Conservation (phyloP, 2,113 vertebrate species). For the Peromyscus californicus region DNA sequence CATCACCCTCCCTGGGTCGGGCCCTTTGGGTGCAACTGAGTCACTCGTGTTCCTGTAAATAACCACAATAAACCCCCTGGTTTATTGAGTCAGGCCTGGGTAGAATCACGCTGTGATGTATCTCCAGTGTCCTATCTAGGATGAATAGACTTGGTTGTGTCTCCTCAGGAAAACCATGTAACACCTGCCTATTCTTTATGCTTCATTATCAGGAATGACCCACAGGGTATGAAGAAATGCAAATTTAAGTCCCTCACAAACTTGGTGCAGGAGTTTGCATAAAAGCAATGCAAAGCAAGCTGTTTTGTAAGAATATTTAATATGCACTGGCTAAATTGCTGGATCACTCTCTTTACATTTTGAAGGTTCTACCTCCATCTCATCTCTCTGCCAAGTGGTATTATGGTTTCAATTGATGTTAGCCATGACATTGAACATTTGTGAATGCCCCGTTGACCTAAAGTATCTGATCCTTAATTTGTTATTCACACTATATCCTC, state of each 20-base stretch:
- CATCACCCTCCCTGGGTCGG: background rate
- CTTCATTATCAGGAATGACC: background rate
- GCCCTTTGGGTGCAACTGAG: too few relatives aligned
- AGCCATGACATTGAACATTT: constrained; percentile 44
- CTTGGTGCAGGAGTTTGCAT: constrained; percentile 17
- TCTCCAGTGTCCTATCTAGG: background rate
- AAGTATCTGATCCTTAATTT: constrained; percentile 65
- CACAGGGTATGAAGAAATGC: background rate
- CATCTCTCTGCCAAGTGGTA: constrained; percentile 1
- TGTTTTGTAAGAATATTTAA: constrained; percentile 29
- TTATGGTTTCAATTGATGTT: constrained; percentile 51
- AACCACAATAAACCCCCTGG: background rate
- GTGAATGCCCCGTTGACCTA: constrained; percentile 65
- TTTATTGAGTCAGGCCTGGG: background rate
- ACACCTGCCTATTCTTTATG: background rate
- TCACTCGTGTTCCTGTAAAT: background rate
- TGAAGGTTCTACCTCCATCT: constrained; percentile 38
- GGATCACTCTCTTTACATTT: constrained; percentile 32
- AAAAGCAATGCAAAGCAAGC: constrained; percentile 34
- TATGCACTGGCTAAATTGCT: constrained; percentile 21
- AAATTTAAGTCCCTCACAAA: constrained; percentile 43
- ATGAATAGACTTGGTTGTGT: background rate
- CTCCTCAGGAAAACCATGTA: background rate
- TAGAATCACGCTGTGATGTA: background rate
- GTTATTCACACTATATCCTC: constrained; percentile 69